Evolutionary conservation across 1,140 invertebrate species (phyloP).

Genomic region (Zophobas atratus): DNA sequence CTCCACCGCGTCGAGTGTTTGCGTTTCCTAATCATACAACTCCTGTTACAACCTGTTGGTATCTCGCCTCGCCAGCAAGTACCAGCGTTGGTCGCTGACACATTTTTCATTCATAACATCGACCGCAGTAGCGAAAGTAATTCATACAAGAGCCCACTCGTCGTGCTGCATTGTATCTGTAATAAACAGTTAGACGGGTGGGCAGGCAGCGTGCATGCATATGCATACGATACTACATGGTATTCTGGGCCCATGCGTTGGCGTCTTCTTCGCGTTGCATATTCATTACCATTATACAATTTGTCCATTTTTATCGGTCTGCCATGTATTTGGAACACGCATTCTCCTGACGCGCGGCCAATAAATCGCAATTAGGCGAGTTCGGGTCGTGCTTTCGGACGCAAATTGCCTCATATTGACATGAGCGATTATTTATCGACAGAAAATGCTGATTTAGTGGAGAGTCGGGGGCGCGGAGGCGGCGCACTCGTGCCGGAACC

Average conservation of each 20-base stretch:
- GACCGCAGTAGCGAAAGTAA: slow-evolving; percentile 45
- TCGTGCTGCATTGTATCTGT: slow-evolving; percentile 30
- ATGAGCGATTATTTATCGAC: slow-evolving; percentile 8
- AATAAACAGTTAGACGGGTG: slow-evolving; percentile 40
- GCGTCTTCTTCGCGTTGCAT: slow-evolving; percentile 34
- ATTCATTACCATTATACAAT: slow-evolving; percentile 50
- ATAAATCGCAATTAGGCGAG: slow-evolving; percentile 49
- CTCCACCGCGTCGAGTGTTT: neutral
- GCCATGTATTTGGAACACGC: slow-evolving; percentile 48
- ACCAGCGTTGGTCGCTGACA: slow-evolving; percentile 18
- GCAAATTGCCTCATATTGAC: slow-evolving; percentile 22
- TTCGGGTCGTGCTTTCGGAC: slow-evolving; percentile 20
- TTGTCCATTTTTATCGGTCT: slow-evolving; percentile 31
- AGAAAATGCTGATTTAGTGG: slow-evolving; percentile 18
- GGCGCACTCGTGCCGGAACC: too few relatives aligned
- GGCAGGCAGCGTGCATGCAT: slow-evolving; percentile 23
- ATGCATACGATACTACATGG: slow-evolving; percentile 21
- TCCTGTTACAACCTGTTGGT: neutral
- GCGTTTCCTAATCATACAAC: neutral
- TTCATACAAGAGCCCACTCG: slow-evolving; percentile 47
- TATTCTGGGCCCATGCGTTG: slow-evolving; percentile 30
- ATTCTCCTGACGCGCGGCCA: slow-evolving; percentile 2
- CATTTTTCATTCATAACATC: slow-evolving; percentile 45
- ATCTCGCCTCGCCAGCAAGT: neutral
- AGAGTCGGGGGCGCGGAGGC: neutral